A percentile compares a stretch with the other conserved stretches of the same genome.
phyloP scores from a whole-genome alignment of 1,140 invertebrate genomes.

The Muscidifurax raptorellus region DNA sequence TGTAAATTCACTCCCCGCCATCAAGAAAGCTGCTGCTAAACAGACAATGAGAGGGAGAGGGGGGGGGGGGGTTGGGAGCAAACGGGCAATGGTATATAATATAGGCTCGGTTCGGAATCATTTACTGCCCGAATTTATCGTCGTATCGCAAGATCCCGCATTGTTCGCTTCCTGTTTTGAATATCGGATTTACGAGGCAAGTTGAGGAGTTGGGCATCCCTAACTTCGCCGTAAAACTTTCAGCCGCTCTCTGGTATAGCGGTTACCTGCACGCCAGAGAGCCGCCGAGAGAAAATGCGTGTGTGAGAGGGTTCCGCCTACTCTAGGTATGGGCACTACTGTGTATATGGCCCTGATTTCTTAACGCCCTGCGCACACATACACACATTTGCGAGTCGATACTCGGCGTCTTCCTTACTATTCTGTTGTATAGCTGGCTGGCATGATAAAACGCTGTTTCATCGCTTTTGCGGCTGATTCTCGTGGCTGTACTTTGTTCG shows the following conservation, averaged over 20 bases:
- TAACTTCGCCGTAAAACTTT: slow-evolving; percentile 67
- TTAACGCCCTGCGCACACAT: background rate
- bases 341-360: background rate
- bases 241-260: background rate
- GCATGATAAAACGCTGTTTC: slow-evolving; percentile 4
- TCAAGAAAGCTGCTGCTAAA: background rate
- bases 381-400: background rate
- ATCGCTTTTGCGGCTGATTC: background rate
- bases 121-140: slow-evolving; percentile 4
- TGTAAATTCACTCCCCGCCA: no score
- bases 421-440: background rate
- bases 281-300: background rate
- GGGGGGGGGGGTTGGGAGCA: background rate
- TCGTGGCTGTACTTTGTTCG: background rate
- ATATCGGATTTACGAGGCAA: slow-evolving; percentile 68
- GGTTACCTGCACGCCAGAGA: background rate
- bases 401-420: background rate
- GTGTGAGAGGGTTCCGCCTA: no score
- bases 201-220: slow-evolving; percentile 56
- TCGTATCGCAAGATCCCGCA: slow-evolving; percentile 15
- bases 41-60: background rate
- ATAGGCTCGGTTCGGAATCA: background rate
- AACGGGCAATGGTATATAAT: background rate
- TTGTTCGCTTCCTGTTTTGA: slow-evolving; percentile 67
- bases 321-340: no score